Conservation (phyloP, 2,888 invertebrate species). For the Lagria hirta region DNA sequence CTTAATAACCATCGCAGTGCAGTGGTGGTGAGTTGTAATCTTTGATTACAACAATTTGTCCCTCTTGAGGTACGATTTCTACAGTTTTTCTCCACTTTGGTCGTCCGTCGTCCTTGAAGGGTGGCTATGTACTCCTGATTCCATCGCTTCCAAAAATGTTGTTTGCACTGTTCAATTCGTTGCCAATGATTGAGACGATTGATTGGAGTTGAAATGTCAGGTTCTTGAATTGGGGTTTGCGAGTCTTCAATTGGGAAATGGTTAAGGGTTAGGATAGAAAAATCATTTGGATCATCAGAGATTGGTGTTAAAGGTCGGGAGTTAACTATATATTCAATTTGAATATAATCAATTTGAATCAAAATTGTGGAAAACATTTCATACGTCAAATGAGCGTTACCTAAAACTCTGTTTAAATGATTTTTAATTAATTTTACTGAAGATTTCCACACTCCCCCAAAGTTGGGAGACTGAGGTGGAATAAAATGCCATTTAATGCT, state of each 20-base stretch:
- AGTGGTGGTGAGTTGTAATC: no score
- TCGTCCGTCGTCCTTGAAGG: background rate
- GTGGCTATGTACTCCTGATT: background rate
- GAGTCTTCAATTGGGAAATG: constrained; percentile 1
- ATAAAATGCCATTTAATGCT: constrained; percentile 4
- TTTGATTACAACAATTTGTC: no score
- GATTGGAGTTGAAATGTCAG: background rate
- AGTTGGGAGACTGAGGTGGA: background rate
- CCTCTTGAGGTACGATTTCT: no score
- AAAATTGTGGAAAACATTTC: no score
- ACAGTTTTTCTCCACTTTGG: no score
- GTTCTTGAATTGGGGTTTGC: background rate
- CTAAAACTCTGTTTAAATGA: constrained; percentile 6
- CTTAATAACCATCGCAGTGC: no score
- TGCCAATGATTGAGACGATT: background rate
- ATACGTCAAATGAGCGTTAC: no score
- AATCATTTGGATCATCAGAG: background rate
- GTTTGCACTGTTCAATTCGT: background rate
- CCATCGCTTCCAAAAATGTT: constrained; percentile 1
- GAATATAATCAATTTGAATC: no score
- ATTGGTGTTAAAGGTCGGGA: background rate
- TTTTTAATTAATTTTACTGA: constrained; percentile 2
- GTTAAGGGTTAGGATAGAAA: background rate
- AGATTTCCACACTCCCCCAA: constrained; percentile 6
- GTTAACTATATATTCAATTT: background rate